These are phyloP conservation scores for Acrocephalus kingi DNA, from an alignment of 2,113 vertebrate species.

Conservation along the genomic window DNA sequence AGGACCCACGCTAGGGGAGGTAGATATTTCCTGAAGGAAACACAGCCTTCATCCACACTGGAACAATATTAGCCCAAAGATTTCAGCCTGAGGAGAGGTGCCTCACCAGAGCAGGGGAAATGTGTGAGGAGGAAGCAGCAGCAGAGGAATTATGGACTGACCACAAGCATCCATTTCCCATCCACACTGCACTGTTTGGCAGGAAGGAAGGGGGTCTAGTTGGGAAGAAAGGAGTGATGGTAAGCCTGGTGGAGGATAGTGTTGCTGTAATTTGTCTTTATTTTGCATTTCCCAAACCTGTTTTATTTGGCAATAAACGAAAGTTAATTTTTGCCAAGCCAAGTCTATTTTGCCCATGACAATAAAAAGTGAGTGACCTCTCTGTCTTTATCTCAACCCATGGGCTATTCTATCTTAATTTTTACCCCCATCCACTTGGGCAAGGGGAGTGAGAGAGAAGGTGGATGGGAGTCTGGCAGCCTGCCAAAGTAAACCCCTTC, in stretches of 20 bases:
- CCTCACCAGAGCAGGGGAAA: background rate
- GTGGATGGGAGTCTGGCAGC: background rate
- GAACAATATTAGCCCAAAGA: background rate
- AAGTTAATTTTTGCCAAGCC: background rate
- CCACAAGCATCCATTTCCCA: background rate
- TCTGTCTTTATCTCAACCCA: background rate
- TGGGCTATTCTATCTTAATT: background rate
- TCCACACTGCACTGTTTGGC: background rate
- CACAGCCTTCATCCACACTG: background rate
- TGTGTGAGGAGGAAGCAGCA: background rate
- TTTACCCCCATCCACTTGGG: background rate
- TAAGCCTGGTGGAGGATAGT: background rate
- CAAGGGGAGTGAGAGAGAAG: background rate
- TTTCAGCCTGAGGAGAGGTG: background rate
- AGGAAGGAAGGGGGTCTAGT: background rate
- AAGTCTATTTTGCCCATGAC: background rate
- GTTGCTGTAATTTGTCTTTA: background rate
- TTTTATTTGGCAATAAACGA: background rate
- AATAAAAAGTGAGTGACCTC: background rate
- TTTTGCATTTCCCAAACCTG: background rate
- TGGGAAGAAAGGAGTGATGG: background rate
- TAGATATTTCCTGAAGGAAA: background rate
- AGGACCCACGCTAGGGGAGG: accelerated
- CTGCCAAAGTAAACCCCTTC: background rate
- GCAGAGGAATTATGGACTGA: background rate